These are phyloP conservation scores for Zaprionus obscuricornis DNA, from an alignment of 2,888 invertebrate species.

Conservation along the genomic window DNA sequence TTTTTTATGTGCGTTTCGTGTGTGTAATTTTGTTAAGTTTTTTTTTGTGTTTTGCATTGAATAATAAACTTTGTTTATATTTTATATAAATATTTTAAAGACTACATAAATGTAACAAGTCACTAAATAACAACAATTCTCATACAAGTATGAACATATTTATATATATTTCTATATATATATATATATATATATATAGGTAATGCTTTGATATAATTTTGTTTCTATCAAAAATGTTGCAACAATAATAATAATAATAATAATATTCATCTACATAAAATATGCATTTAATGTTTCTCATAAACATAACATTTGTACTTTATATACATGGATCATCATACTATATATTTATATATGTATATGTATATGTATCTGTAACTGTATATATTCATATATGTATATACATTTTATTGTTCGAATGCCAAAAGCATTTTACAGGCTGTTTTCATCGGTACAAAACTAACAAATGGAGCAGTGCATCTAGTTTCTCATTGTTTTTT, in stretches of 20 bases:
- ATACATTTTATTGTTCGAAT: conserved; percentile 58
- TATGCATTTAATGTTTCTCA: conserved; percentile 43
- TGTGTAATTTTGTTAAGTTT: neutral
- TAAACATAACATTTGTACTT: conserved; percentile 32
- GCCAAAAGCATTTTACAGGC: conserved; percentile 43
- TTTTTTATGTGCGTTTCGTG: no score
- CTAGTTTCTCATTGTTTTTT: conserved; percentile 14
- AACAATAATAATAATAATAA: no score
- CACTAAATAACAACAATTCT: conserved; percentile 66
- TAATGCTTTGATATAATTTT: conserved; percentile 16
- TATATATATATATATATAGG: conserved; percentile 22
- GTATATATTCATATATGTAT: conserved; percentile 13
- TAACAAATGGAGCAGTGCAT: conserved; percentile 53
- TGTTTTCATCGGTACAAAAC: conserved; percentile 59
- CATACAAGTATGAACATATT: conserved; percentile 24
- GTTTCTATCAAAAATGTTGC: conserved; percentile 58
- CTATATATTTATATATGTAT: conserved; percentile 26
- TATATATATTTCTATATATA: conserved; percentile 22
- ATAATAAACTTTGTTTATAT: conserved; percentile 51
- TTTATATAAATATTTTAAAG: conserved; percentile 34
- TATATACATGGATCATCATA: conserved; percentile 14
- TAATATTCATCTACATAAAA: conserved; percentile 63
- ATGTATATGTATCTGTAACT: no score
- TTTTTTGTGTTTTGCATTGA: conserved; percentile 13
- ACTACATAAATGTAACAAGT: conserved; percentile 70